Conservation (phyloP, 2,113 vertebrate species). For the Silurus glanis region DNA sequence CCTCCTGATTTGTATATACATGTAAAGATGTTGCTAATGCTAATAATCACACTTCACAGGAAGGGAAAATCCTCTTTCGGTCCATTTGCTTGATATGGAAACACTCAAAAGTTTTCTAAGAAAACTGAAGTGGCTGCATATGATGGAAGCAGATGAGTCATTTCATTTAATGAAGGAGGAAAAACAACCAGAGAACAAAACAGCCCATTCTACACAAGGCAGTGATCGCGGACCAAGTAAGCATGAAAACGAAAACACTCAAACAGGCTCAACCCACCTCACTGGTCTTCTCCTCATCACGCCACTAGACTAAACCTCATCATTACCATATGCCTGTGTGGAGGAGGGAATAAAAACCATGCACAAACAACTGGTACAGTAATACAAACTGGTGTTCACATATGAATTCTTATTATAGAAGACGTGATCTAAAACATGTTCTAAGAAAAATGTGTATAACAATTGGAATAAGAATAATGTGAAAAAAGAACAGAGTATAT, state of each 20-base stretch:
- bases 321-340: background rate
- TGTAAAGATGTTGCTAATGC: background rate
- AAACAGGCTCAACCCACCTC: background rate
- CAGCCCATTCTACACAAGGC: background rate
- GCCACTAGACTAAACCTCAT: conserved; percentile 2
- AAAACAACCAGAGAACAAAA: conserved; percentile 34
- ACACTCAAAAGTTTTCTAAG: background rate
- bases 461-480: background rate
- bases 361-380: background rate
- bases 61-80: background rate
- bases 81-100: conserved; percentile 7
- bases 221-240: background rate
- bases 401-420: background rate
- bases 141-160: conserved; percentile 11
- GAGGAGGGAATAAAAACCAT: background rate
- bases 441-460: too few species aligned
- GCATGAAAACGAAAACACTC: background rate
- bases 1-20: background rate
- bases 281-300: background rate
- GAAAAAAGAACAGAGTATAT: background rate
- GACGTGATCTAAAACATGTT: background rate
- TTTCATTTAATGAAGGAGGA: conserved; percentile 8
- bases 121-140: background rate
- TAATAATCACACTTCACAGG: background rate
- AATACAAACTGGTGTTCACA: background rate